Evolutionary conservation across 2,113 vertebrate species (phyloP).

Genomic region (Nibea albiflora): DNA sequence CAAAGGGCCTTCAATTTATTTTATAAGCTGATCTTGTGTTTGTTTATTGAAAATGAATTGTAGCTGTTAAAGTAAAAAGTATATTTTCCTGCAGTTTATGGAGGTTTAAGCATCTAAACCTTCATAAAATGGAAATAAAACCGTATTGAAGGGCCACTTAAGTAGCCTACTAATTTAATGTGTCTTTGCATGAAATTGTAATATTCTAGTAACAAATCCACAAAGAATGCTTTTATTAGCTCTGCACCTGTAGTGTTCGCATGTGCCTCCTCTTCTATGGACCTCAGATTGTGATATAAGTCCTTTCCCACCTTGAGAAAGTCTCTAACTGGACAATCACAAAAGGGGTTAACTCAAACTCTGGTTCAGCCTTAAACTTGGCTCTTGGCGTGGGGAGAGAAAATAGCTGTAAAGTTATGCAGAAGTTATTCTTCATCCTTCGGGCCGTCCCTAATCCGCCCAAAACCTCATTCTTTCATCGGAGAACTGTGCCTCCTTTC

Average conservation of each 20-base stretch:
- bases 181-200: not conserved
- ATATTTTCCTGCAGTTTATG: not conserved
- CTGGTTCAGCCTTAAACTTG: constrained; percentile 80
- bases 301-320: constrained; percentile 22
- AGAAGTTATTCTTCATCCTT: constrained; percentile 88
- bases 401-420: constrained; percentile 89
- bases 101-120: not conserved
- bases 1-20: too few species aligned
- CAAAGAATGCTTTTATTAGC: not conserved
- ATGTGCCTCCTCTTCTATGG: not conserved
- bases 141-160: not conserved
- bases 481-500: constrained; percentile 90
- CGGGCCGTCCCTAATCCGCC: constrained; percentile 87
- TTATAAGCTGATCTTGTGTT: too few species aligned
- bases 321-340: constrained; percentile 48
- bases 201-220: not conserved
- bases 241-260: not conserved
- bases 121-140: not conserved
- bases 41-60: too few species aligned
- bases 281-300: not conserved
- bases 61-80: not conserved
- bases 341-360: constrained; percentile 83
- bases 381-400: constrained; percentile 81
- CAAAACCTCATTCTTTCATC: constrained; percentile 90
- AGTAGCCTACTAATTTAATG: not conserved